These are phyloP conservation scores for Fregata magnificens DNA, from an alignment of 2,113 vertebrate species.

Conservation along the genomic window DNA sequence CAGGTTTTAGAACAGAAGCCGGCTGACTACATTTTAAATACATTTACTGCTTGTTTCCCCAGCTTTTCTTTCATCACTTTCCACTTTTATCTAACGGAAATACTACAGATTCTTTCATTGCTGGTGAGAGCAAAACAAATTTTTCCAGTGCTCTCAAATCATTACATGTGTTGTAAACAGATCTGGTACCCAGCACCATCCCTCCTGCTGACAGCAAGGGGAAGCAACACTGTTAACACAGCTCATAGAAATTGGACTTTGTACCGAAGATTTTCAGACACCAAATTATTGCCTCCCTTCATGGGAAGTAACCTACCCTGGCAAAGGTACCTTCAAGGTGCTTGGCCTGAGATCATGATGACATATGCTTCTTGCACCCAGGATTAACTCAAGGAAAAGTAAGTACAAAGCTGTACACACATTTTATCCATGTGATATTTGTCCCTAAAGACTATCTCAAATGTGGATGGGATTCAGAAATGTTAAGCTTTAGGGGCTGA, in stretches of 20 bases:
- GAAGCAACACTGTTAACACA: neutral
- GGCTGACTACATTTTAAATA: neutral
- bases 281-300: neutral
- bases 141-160: slow-evolving; percentile 26
- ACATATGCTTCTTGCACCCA: rapidly evolving
- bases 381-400: neutral
- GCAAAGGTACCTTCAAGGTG: neutral
- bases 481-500: neutral
- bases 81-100: slow-evolving; percentile 17
- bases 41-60: neutral
- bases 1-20: slow-evolving; percentile 24
- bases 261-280: neutral
- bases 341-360: neutral
- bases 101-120: neutral
- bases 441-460: neutral
- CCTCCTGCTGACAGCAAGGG: neutral
- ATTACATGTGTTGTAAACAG: neutral
- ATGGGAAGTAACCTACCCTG: neutral
- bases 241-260: neutral
- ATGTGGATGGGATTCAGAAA: neutral
- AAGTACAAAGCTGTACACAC: rapidly evolving
- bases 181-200: neutral
- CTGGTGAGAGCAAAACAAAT: slow-evolving; percentile 30
- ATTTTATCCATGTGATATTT: neutral
- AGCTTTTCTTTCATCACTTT: neutral